A percentile compares a stretch with the other conserved stretches of the same genome.
Conservation (phyloP, 2,888 invertebrate genomes). For the Physocephala rufipes region DNA sequence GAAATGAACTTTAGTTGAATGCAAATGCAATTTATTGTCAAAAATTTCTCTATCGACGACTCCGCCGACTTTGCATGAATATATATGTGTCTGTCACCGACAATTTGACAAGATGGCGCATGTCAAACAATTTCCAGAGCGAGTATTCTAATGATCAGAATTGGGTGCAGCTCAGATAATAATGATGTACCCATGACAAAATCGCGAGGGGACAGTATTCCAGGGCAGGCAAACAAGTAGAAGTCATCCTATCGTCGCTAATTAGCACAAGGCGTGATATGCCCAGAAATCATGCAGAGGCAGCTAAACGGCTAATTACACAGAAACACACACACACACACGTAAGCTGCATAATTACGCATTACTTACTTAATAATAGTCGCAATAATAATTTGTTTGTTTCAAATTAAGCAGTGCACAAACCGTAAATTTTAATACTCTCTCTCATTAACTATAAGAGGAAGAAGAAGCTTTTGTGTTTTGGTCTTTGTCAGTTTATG, state of each 20-base stretch:
- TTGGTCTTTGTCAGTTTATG: background rate
- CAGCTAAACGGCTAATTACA: background rate
- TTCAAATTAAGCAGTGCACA: background rate
- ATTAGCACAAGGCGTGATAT: background rate
- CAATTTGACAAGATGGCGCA: too few species aligned
- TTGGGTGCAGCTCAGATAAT: background rate
- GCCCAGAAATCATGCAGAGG: background rate
- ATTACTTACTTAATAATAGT: constrained; percentile 4
- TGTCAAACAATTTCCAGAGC: background rate
- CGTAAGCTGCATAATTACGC: background rate
- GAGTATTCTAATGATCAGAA: background rate
- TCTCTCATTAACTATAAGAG: too few species aligned
- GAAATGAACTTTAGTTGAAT: too few species aligned
- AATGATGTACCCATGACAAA: background rate
- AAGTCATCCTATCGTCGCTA: background rate
- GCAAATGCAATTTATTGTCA: too few species aligned
- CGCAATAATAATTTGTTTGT: constrained; percentile 2
- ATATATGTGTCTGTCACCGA: too few species aligned
- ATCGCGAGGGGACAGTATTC: background rate
- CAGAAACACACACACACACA: constrained; percentile 5
- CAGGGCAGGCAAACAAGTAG: background rate
- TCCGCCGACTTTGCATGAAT: background rate
- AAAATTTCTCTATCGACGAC: background rate
- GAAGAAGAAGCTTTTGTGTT: background rate
- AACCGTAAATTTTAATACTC: background rate